Percentiles rank a stretch among this genome's conserved stretches.
Evolutionary conservation across 2,888 invertebrate genomes (phyloP).

Genomic region (Melinopterus prodromus): DNA sequence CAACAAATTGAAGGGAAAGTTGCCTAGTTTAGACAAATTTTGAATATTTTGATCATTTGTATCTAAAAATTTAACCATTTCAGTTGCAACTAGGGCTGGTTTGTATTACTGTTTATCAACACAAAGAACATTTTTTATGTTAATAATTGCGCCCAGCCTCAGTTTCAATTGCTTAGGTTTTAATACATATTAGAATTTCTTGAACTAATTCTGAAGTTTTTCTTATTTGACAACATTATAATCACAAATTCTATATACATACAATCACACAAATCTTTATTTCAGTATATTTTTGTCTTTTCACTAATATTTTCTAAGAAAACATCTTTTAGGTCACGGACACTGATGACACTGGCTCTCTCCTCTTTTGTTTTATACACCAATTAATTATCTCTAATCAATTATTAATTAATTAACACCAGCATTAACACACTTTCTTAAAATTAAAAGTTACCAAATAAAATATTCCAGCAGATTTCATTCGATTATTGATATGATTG

Average conservation of each 20-base stretch:
- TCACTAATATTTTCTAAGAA: neutral
- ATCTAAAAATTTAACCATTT: neutral
- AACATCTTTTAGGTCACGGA: neutral
- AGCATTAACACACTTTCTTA: constrained; percentile 17
- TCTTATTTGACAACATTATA: neutral
- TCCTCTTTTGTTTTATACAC: neutral
- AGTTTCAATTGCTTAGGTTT: neutral
- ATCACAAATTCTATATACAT: neutral
- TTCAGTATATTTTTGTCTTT: neutral
- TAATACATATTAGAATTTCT: neutral
- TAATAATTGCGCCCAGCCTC: neutral
- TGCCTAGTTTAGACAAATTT: neutral
- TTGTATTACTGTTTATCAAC: neutral
- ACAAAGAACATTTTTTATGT: neutral
- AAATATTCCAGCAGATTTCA: constrained; percentile 19
- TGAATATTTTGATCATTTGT: neutral
- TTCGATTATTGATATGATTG: constrained; percentile 14
- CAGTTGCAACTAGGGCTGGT: neutral
- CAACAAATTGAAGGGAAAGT: neutral
- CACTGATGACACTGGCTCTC: neutral
- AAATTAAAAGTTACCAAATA: neutral
- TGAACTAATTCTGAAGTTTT: neutral
- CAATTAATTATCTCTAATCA: neutral
- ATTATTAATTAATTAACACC: neutral
- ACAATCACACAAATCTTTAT: neutral